These are phyloP conservation scores for Mantis religiosa DNA, from an alignment of 2,888 invertebrate species.

Conservation along the genomic window DNA sequence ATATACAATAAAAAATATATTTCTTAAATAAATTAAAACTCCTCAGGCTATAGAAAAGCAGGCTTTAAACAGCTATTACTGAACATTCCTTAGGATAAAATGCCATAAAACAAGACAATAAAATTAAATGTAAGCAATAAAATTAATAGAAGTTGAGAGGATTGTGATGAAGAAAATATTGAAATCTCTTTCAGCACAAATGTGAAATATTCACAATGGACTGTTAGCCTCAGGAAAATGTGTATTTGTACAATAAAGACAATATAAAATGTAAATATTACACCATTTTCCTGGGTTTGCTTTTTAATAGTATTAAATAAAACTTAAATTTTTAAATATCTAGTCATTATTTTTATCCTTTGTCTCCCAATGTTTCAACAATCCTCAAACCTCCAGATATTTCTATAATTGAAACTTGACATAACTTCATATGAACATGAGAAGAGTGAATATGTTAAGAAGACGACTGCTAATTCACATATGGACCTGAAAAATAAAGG, in stretches of 20 bases:
- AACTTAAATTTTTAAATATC: neutral
- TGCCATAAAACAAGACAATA: neutral
- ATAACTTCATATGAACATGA: too few species aligned
- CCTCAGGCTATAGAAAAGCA: neutral
- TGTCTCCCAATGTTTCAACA: too few species aligned
- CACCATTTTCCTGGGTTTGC: neutral
- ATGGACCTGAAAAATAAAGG: too few species aligned
- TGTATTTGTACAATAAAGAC: neutral
- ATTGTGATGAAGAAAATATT: neutral
- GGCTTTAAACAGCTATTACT: neutral
- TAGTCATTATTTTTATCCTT: neutral
- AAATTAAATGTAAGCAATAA: neutral
- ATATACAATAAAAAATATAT: neutral
- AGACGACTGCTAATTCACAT: too few species aligned
- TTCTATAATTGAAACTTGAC: too few species aligned
- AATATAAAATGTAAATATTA: neutral
- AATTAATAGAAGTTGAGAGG: neutral
- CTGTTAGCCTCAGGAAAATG: neutral
- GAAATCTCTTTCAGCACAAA: neutral
- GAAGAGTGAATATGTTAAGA: too few species aligned
- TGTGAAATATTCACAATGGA: neutral
- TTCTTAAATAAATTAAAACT: neutral
- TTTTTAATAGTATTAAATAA: neutral
- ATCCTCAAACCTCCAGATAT: too few species aligned
- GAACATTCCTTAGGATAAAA: neutral